Evolutionary conservation across 2,113 vertebrate genomes (phyloP).

Genomic region (Neogobius melanostomus): DNA sequence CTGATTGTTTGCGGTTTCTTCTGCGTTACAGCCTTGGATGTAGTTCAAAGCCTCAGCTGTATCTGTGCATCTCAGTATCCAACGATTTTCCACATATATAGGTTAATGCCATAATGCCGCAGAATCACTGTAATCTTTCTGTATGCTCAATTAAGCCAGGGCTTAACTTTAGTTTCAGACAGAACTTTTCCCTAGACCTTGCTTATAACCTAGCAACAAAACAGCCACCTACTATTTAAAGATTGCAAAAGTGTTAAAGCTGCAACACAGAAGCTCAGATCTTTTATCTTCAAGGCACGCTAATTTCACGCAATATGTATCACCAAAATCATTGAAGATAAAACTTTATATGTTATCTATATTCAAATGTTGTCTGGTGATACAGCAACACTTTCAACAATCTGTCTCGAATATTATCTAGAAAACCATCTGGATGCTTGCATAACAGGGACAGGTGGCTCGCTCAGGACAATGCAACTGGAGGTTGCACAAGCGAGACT

Average conservation of each 20-base stretch:
- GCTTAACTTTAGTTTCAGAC: conserved; percentile 18
- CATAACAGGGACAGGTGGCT: conserved; percentile 70
- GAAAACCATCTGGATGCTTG: conserved; percentile 68
- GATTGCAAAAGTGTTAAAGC: conserved; percentile 48
- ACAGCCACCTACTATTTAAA: conserved; percentile 48
- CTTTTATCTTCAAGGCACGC: conserved; percentile 3
- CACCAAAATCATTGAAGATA: neutral
- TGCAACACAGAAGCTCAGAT: conserved; percentile 17
- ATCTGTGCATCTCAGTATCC: neutral
- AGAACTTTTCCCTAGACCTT: conserved; percentile 31
- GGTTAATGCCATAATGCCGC: conserved; percentile 1
- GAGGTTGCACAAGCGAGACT: conserved; percentile 20
- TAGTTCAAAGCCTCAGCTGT: conserved; percentile 33
- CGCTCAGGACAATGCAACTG: conserved; percentile 37
- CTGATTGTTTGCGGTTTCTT: conserved; percentile 46
- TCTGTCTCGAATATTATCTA: conserved; percentile 47
- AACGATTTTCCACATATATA: neutral
- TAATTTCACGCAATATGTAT: conserved; percentile 1
- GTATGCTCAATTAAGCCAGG: conserved; percentile 16
- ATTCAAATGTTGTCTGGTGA: conserved; percentile 14
- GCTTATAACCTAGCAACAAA: conserved; percentile 60
- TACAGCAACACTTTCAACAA: conserved; percentile 20
- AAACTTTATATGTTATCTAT: neutral
- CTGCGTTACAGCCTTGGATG: conserved; percentile 35
- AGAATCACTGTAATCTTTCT: conserved; percentile 1